phyloP scores from a whole-genome alignment of 92 coral and sea anemone genomes.

The Epizoanthus scotinus region DNA sequence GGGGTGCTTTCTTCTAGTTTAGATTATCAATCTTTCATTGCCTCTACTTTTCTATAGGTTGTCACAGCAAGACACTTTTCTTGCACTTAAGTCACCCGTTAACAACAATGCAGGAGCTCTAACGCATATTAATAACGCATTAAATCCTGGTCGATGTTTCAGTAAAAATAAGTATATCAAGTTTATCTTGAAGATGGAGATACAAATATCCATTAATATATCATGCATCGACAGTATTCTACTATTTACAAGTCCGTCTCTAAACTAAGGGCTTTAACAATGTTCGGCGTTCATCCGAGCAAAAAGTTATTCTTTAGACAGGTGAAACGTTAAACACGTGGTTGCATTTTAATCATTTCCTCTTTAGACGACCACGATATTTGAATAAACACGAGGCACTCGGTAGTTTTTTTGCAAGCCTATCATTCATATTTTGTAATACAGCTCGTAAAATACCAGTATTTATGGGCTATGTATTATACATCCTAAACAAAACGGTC shows the following conservation, averaged over 20 bases:
- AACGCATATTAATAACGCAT: too few species aligned
- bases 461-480: not conserved
- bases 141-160: not conserved
- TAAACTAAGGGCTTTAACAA: not conserved
- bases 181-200: too few species aligned
- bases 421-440: not conserved
- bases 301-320: not conserved
- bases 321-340: conserved; percentile 10
- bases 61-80: not conserved
- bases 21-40: not conserved
- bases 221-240: not conserved
- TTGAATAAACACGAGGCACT: not conserved
- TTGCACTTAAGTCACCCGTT: not conserved
- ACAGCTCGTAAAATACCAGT: not conserved
- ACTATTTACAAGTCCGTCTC: not conserved
- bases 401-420: not conserved
- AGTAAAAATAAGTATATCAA: not conserved
- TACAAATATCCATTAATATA: too few species aligned
- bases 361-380: not conserved
- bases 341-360: not conserved
- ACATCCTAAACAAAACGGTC: not conserved
- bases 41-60: not conserved
- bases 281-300: not conserved
- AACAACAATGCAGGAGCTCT: not conserved
- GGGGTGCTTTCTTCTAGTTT: not conserved